These are phyloP conservation scores for Leptogaster cylindrica DNA, from an alignment of 2,888 invertebrate species.

Conservation along the genomic window DNA sequence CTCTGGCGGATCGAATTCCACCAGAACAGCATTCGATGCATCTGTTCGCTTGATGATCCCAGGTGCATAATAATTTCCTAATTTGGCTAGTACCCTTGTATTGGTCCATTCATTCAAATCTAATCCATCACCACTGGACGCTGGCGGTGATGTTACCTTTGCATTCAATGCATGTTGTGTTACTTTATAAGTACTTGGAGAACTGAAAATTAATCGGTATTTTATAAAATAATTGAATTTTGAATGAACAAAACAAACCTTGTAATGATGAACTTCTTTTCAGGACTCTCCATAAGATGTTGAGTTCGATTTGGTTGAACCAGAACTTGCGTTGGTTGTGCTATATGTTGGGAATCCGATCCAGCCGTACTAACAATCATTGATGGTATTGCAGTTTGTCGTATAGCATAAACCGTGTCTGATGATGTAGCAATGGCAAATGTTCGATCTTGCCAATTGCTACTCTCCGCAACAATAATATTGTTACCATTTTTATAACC, in stretches of 20 bases:
- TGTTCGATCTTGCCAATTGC: conserved; percentile 39
- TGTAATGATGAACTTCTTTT: conserved; percentile 55
- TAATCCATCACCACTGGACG: conserved; percentile 61
- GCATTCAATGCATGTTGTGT: not conserved
- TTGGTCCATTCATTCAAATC: conserved; percentile 94
- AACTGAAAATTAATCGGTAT: not conserved
- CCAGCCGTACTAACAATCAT: conserved; percentile 49
- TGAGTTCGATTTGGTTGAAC: conserved; percentile 45
- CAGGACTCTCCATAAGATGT: conserved; percentile 51
- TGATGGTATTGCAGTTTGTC: conserved; percentile 48
- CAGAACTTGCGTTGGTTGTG: conserved; percentile 50
- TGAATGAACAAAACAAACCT: conserved; percentile 48
- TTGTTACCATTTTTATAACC: conserved; percentile 36
- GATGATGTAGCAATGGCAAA: conserved; percentile 19
- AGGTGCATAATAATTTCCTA: conserved; percentile 81
- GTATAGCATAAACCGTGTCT: conserved; percentile 51
- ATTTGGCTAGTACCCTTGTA: conserved; percentile 88
- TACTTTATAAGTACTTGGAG: conserved; percentile 17
- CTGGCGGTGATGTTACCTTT: not conserved
- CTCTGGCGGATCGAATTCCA: conserved; percentile 81
- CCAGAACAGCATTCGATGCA: conserved; percentile 73
- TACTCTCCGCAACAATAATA: conserved; percentile 23
- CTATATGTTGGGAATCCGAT: conserved; percentile 3
- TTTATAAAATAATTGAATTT: not conserved
- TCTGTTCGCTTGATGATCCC: conserved; percentile 81